phyloP scores from a whole-genome alignment of 2,113 vertebrate genomes.

The Glaucomys volans region DNA sequence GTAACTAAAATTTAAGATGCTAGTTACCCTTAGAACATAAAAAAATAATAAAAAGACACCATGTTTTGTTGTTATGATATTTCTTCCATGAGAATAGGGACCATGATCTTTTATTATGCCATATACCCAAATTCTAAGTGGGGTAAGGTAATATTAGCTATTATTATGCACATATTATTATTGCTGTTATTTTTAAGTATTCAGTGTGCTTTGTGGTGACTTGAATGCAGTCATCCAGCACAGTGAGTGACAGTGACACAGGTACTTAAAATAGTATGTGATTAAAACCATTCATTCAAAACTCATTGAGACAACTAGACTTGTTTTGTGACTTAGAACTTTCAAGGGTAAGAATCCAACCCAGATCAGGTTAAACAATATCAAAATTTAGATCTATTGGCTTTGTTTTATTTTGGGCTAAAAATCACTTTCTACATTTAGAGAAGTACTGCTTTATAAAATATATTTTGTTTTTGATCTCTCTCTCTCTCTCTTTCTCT shows the following conservation, averaged over 20 bases:
- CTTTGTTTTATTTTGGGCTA: conserved; percentile 6
- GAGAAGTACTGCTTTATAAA: conserved; percentile 12
- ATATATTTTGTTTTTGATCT: background rate
- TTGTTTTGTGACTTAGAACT: conserved; percentile 46
- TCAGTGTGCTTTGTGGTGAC: background rate
- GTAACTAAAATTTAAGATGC: background rate
- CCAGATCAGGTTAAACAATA: conserved; percentile 31
- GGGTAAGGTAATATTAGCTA: background rate
- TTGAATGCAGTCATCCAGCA: background rate
- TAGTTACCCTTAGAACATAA: background rate
- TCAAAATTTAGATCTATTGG: conserved; percentile 27
- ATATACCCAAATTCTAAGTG: background rate
- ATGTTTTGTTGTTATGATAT: background rate
- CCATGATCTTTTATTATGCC: background rate
- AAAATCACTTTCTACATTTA: conserved; percentile 52
- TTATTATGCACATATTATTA: background rate
- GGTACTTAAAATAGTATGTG: background rate
- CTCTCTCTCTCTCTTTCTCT: background rate
- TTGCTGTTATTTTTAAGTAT: background rate
- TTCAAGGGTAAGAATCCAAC: conserved; percentile 27
- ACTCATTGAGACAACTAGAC: background rate
- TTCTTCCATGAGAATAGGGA: background rate
- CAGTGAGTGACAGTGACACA: background rate
- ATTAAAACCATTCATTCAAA: conserved; percentile 55
- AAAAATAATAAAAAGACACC: background rate